Percentiles rank a stretch among this genome's conserved stretches.
Evolutionary conservation across 1,140 invertebrate genomes (phyloP).

Genomic region (Contarinia nasturtii): DNA sequence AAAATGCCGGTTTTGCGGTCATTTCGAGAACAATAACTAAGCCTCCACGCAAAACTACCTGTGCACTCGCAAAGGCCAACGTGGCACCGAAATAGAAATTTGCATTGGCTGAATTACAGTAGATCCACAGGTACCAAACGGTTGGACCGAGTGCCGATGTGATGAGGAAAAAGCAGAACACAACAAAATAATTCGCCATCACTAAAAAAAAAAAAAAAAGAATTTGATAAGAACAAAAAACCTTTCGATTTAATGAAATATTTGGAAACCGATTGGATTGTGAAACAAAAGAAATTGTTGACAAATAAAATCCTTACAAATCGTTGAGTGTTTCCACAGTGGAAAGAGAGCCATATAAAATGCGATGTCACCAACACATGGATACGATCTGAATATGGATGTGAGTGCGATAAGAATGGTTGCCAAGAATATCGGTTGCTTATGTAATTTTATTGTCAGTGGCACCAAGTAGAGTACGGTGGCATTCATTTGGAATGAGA

Average conservation of each 20-base stretch:
- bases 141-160: slow-evolving; percentile 81
- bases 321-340: slow-evolving; percentile 76
- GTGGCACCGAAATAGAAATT: slow-evolving; percentile 99
- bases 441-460: slow-evolving; percentile 62
- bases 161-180: slow-evolving; percentile 72
- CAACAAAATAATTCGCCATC: slow-evolving; percentile 83
- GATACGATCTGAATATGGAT: slow-evolving; percentile 92
- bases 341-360: slow-evolving; percentile 82
- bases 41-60: too few relatives aligned
- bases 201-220: slow-evolving; percentile 32
- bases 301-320: too few relatives aligned
- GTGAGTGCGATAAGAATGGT: slow-evolving; percentile 68
- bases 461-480: slow-evolving; percentile 79
- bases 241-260: too few relatives aligned
- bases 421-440: slow-evolving; percentile 71
- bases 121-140: slow-evolving; percentile 96
- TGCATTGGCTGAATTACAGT: slow-evolving; percentile 92
- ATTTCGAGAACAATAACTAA: too few relatives aligned
- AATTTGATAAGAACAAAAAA: too few relatives aligned
- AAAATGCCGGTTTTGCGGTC: too few relatives aligned
- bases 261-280: too few relatives aligned
- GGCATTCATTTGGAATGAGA: slow-evolving; percentile 92
- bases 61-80: slow-evolving; percentile 80
- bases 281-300: too few relatives aligned
- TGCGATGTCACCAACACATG: slow-evolving; percentile 83